Conservation (phyloP, 2,888 invertebrate genomes). For the Metalampra italica region DNA sequence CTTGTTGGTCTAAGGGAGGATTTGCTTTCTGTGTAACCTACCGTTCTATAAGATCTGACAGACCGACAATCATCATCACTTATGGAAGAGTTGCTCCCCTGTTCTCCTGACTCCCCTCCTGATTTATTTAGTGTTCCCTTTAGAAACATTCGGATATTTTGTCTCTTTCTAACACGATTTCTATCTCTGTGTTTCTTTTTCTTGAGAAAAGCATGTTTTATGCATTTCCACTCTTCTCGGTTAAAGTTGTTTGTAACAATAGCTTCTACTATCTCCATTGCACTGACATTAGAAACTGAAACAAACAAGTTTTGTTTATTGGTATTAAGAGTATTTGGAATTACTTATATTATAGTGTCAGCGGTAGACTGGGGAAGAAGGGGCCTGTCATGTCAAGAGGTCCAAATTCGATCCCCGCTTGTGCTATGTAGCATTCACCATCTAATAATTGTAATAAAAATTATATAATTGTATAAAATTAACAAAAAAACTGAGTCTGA, state of each 20-base stretch:
- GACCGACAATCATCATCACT: conserved; percentile 57
- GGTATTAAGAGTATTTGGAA: no score
- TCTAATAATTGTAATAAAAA: no score
- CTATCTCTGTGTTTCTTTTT: conserved; percentile 32
- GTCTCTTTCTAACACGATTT: conserved; percentile 43
- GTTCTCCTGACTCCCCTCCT: conserved; percentile 53
- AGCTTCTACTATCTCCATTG: conserved; percentile 45
- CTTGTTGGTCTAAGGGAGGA: conserved; percentile 35
- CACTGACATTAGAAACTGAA: conserved; percentile 52
- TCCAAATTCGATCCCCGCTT: no score
- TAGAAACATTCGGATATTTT: conserved; percentile 35
- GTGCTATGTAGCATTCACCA: no score
- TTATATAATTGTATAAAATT: background rate
- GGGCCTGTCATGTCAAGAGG: no score
- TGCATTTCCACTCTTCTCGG: conserved; percentile 41
- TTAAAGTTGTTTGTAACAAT: conserved; percentile 44
- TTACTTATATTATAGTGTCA: no score
- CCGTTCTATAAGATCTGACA: conserved; percentile 32
- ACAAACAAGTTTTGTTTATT: conserved; percentile 15
- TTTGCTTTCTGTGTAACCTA: conserved; percentile 27
- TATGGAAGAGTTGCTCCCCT: conserved; percentile 54
- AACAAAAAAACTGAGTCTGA: no score
- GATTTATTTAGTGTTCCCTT: conserved; percentile 37
- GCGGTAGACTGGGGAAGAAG: no score
- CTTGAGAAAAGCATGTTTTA: conserved; percentile 44